These are phyloP conservation scores for Germaria angustata DNA, from an alignment of 2,888 invertebrate species.

Conservation along the genomic window DNA sequence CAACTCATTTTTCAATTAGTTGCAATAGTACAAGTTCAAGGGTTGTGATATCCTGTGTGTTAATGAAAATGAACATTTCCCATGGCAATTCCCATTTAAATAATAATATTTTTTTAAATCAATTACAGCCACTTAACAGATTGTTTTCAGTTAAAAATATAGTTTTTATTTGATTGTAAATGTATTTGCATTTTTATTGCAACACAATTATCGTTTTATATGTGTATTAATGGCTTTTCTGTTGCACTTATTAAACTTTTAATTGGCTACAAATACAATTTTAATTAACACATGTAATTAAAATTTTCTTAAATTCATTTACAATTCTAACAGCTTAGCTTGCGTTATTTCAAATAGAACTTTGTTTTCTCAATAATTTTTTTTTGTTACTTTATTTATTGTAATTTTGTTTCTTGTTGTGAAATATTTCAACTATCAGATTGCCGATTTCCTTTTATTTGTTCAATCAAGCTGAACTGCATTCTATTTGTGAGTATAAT, in stretches of 20 bases:
- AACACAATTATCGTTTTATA: not conserved
- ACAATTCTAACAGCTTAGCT: not conserved
- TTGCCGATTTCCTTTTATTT: conserved; percentile 44
- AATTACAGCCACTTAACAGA: not conserved
- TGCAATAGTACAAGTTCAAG: conserved; percentile 8
- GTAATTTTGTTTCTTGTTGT: not conserved
- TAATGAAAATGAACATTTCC: conserved; percentile 12
- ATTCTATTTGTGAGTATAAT: not conserved
- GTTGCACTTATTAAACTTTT: not conserved
- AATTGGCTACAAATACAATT: not conserved
- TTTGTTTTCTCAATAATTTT: not conserved
- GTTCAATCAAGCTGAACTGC: not conserved
- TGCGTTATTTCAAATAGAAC: not conserved
- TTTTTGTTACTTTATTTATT: not conserved
- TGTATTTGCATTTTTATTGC: conserved; percentile 14
- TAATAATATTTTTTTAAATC: not conserved
- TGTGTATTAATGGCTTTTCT: not conserved
- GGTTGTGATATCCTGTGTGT: conserved; percentile 2
- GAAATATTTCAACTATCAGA: not conserved
- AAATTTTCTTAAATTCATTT: not conserved
- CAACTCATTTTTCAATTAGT: not conserved
- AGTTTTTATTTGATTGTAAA: not conserved
- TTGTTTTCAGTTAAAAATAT: conserved; percentile 2
- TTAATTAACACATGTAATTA: no score
- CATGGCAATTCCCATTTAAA: not conserved